Evolutionary conservation across 1,140 invertebrate species (phyloP).

Genomic region (Oryzaephilus surinamensis): DNA sequence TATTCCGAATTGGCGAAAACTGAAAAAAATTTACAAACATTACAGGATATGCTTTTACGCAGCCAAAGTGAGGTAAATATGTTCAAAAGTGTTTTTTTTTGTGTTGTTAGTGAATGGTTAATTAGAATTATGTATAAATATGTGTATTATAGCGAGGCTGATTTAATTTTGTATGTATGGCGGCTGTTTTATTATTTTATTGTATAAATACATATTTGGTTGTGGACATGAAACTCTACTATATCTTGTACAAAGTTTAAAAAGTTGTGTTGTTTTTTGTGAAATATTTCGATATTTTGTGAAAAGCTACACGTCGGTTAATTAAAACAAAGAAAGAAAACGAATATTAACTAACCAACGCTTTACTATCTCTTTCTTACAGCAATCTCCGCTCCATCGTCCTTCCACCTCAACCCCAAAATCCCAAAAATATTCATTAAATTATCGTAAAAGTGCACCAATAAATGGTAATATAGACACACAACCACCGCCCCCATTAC

Average conservation of each 20-base stretch:
- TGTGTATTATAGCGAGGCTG: too few species aligned
- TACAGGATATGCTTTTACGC: conserved; percentile 46
- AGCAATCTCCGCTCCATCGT: conserved; percentile 25
- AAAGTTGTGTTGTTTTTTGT: too few species aligned
- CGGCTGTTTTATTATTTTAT: too few species aligned
- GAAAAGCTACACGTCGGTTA: too few species aligned
- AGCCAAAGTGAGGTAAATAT: conserved; percentile 23
- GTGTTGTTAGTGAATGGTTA: too few species aligned
- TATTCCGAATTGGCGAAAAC: conserved; percentile 46
- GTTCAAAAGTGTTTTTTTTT: background rate
- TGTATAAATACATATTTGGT: too few species aligned
- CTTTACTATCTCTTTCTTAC: conserved; percentile 35
- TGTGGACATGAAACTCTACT: too few species aligned
- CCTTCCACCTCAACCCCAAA: conserved; percentile 11
- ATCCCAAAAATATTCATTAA: background rate
- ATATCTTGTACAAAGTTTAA: too few species aligned
- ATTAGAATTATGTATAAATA: too few species aligned
- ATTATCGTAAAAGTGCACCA: conserved; percentile 6
- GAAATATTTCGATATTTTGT: too few species aligned
- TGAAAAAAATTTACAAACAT: conserved; percentile 47
- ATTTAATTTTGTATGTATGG: too few species aligned
- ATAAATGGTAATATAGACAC: conserved; percentile 21
- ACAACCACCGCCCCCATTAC: conserved; percentile 29
- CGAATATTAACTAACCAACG: conserved; percentile 23
- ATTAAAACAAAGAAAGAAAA: too few species aligned